Percentiles rank a stretch among this genome's conserved stretches.
Evolutionary conservation across 2,113 vertebrate species (phyloP).

Genomic region (Microtus richardsoni): DNA sequence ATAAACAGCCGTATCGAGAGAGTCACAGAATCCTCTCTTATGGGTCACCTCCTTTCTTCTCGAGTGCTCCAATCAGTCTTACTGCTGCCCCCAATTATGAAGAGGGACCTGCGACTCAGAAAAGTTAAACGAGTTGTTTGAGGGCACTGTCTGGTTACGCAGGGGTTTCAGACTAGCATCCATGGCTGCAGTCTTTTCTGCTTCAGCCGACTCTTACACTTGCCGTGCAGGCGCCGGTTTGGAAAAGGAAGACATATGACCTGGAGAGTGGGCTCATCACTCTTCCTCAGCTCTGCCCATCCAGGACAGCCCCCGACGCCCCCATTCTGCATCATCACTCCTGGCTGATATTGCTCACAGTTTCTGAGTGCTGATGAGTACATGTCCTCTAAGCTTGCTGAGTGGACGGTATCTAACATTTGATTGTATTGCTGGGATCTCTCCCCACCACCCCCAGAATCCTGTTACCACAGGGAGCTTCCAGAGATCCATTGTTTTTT

Average conservation of each 20-base stretch:
- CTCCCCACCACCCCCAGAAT: neutral
- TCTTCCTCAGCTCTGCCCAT: neutral
- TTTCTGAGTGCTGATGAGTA: neutral
- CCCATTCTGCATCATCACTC: neutral
- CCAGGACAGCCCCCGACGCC: neutral
- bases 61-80: neutral
- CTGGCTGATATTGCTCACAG: neutral
- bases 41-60: neutral
- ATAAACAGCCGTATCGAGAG: neutral
- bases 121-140: neutral
- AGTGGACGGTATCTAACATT: neutral
- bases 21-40: rapidly evolving
- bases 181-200: neutral
- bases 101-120: neutral
- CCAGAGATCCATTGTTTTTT: neutral
- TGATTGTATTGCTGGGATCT: neutral
- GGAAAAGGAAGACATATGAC: neutral
- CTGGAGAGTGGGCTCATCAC: neutral
- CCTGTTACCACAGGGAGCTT: neutral
- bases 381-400: neutral
- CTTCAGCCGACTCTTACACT: neutral
- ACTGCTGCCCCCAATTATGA: neutral
- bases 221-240: neutral
- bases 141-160: neutral
- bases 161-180: neutral